A percentile compares a stretch with the other conserved stretches of the same genome.
These are phyloP conservation scores for roundworm (Caenorhabditis elegans) DNA, from an alignment of 1,140 invertebrate genomes.

Conservation along the genomic window WBcel235 BX284606.5:2640001-2640500, in stretches of 20 bases:
- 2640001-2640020: no score
- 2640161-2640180: conserved; percentile 38
- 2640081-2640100: no score
- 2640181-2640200: conserved; percentile 42
- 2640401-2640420: no score
- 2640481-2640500: no score
- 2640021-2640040: no score
- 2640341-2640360: background rate
- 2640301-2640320: conserved; percentile 30
- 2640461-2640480: no score
- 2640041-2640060: no score
- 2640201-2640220: conserved; percentile 54
- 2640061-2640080: no score
- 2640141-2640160: conserved; percentile 37
- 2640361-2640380: background rate
- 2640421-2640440: no score
- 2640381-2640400: background rate
- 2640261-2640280: conserved; percentile 16
- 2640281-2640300: conserved; percentile 23
- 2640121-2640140: no score
- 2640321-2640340: conserved; percentile 32
- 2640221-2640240: conserved; percentile 50
- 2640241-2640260: conserved; percentile 52
- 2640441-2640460: no score
- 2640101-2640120: no score